Conservation (phyloP, 2,888 invertebrate genomes). For the Phlogophora meticulosa region DNA sequence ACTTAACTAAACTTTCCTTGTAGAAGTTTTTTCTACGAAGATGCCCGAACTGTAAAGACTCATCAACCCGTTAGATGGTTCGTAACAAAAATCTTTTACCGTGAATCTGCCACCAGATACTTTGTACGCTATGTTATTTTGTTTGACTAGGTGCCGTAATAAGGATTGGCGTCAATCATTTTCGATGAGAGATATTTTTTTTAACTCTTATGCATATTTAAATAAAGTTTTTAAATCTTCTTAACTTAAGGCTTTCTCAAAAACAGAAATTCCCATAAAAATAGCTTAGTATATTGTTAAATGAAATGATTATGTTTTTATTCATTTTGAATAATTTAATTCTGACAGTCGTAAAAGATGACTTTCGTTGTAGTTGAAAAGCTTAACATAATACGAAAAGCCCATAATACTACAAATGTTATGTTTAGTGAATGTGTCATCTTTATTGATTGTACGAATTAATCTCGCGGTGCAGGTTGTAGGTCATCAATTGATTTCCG, state of each 20-base stretch:
- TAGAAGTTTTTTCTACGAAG: conserved; percentile 45
- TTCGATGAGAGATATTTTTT: conserved; percentile 1
- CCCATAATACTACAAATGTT: conserved; percentile 34
- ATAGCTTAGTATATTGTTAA: not conserved
- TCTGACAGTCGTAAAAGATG: conserved; percentile 10
- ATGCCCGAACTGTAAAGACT: conserved; percentile 37
- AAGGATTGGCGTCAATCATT: not conserved
- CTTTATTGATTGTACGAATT: conserved; percentile 53
- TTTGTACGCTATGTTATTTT: conserved; percentile 23
- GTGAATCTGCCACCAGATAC: conserved; percentile 16
- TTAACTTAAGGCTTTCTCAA: conserved; percentile 7
- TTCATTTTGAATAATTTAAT: conserved; percentile 10
- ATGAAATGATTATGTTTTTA: not conserved
- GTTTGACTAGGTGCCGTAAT: conserved; percentile 21
- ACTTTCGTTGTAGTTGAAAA: conserved; percentile 10
- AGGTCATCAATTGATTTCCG: conserved; percentile 51
- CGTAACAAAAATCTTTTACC: conserved; percentile 51
- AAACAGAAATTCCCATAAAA: conserved; percentile 15
- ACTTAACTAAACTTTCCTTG: conserved; percentile 45
- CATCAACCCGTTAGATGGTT: conserved; percentile 56
- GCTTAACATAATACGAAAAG: not conserved
- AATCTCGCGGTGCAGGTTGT: conserved; percentile 30
- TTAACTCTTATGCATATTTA: not conserved
- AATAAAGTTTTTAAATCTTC: conserved; percentile 1
- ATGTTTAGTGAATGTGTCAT: conserved; percentile 51